Evolutionary conservation across 2,888 invertebrate species (phyloP).

Genomic region (Synanthedon vespiformis): DNA sequence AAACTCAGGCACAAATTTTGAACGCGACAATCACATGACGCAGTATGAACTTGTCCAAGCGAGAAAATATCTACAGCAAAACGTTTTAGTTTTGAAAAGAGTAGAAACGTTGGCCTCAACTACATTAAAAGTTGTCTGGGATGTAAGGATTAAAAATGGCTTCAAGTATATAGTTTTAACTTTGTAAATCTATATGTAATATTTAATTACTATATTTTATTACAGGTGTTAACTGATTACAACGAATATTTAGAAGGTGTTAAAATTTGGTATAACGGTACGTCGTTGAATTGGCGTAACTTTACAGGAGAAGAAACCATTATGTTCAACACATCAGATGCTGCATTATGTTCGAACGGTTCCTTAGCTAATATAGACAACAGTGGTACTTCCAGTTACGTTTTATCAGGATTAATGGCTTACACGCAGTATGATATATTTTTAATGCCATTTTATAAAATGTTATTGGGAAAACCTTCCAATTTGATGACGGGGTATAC

Average conservation of each 20-base stretch:
- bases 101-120: conserved; percentile 79
- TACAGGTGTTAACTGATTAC: conserved; percentile 63
- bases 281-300: conserved; percentile 58
- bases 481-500: conserved; percentile 90
- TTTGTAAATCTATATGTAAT: not conserved
- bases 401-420: conserved; percentile 82
- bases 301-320: conserved; percentile 39
- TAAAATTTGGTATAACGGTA: conserved; percentile 72
- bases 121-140: conserved; percentile 84
- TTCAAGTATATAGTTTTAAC: not conserved
- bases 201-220: conserved; percentile 4
- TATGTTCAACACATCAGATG: conserved; percentile 32
- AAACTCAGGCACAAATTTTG: conserved; percentile 40
- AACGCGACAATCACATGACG: conserved; percentile 67
- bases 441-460: conserved; percentile 89
- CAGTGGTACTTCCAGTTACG: conserved; percentile 78
- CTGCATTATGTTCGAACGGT: conserved; percentile 63
- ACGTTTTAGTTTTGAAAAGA: conserved; percentile 80
- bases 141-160: conserved; percentile 67
- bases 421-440: conserved; percentile 93
- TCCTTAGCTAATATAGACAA: conserved; percentile 77
- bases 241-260: conserved; percentile 76
- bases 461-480: conserved; percentile 90
- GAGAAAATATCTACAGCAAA: conserved; percentile 81
- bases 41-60: conserved; percentile 84